These are phyloP conservation scores for Ptiloglossa arizonensis DNA, from an alignment of 1,140 invertebrate species.

Conservation along the genomic window DNA sequence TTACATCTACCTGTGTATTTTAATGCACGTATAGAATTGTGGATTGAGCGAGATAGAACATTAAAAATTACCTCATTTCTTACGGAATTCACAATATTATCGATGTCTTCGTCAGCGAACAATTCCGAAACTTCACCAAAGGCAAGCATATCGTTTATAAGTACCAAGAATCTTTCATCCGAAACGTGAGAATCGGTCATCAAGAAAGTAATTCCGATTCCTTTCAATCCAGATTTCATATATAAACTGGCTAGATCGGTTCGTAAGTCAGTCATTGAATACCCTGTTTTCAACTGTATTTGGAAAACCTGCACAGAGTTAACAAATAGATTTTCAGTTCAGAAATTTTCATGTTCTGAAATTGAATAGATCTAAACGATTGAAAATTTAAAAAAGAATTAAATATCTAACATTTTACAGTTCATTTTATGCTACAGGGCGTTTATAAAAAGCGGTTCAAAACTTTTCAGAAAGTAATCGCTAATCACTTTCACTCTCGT, in stretches of 20 bases:
- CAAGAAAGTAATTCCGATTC: constrained; percentile 92
- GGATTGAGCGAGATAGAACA: too few relatives aligned
- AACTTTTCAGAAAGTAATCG: too few relatives aligned
- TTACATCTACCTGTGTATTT: too few relatives aligned
- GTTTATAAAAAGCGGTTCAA: too few relatives aligned
- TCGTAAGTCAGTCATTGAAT: constrained; percentile 92
- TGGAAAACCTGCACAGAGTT: constrained; percentile 83
- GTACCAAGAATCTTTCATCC: constrained; percentile 94
- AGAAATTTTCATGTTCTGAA: background rate
- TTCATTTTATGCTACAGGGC: too few relatives aligned
- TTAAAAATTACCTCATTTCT: constrained; percentile 88
- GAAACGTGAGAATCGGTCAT: constrained; percentile 97
- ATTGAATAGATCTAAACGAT: background rate
- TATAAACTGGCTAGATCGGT: constrained; percentile 92
- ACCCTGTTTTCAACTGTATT: constrained; percentile 94
- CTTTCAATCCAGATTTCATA: constrained; percentile 93
- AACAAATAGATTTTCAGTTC: background rate
- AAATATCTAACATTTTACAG: too few relatives aligned
- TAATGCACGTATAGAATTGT: too few relatives aligned
- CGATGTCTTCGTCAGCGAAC: constrained; percentile 94
- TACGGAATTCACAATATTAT: constrained; percentile 92
- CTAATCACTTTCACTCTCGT: too few relatives aligned
- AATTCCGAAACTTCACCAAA: constrained; percentile 97
- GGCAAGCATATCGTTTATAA: constrained; percentile 96
- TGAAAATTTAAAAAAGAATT: background rate